phyloP scores from a whole-genome alignment of 2,113 vertebrate species.

The Esox niger region DNA sequence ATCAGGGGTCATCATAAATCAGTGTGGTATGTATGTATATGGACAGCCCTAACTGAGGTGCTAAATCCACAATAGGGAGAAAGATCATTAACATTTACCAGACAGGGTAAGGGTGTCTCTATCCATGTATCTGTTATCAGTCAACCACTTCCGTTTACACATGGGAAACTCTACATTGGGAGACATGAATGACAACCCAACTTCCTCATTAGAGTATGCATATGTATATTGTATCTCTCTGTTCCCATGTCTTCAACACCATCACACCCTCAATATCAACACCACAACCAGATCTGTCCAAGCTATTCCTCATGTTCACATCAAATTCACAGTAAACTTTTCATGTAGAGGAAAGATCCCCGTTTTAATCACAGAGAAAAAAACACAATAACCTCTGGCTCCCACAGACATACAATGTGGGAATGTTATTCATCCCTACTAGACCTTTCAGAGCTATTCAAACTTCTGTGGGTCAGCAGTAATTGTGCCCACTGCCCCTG shows the following conservation, averaged over 20 bases:
- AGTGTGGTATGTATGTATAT: neutral
- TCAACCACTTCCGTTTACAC: neutral
- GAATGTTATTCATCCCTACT: slow-evolving; percentile 63
- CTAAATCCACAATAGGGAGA: neutral
- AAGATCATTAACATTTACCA: neutral
- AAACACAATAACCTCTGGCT: slow-evolving; percentile 28
- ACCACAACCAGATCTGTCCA: neutral
- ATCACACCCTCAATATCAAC: neutral
- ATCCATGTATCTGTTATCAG: neutral
- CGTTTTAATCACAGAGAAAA: neutral
- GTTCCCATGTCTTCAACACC: neutral
- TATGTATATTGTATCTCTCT: neutral
- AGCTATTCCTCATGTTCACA: neutral
- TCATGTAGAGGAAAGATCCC: neutral
- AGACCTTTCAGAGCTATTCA: slow-evolving; percentile 75
- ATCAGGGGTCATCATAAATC: neutral
- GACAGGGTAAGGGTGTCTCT: neutral
- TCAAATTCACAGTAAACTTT: neutral
- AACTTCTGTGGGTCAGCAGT: slow-evolving; percentile 68
- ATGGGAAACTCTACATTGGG: slow-evolving; percentile 1
- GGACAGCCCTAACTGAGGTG: neutral
- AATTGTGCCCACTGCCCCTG: slow-evolving; percentile 42
- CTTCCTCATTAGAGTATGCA: neutral
- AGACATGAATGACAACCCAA: slow-evolving; percentile 1
- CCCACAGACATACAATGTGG: slow-evolving; percentile 54